Base-by-base conservation (phyloP, 2,113 vertebrate genomes). In the Microcebus lehilahytsara region DNA sequence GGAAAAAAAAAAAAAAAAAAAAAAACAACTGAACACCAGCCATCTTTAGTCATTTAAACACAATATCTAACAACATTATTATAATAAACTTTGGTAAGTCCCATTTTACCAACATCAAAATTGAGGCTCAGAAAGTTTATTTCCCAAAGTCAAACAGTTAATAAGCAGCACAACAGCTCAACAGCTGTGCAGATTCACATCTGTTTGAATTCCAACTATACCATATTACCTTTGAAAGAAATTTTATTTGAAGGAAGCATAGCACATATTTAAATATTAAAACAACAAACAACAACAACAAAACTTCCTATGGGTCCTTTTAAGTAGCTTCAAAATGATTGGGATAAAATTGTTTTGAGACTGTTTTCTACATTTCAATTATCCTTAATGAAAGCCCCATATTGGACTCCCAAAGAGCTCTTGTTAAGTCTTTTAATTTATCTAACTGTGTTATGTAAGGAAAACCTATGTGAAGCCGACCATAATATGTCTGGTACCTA, bases 311-410 rank as follows among this genome's bases (percentile, higher is more conserved):
- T 1, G 5, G 37, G 16, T 88, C 5, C 30, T 32, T 80, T 6
- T 53, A 11, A 84, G 8, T 75, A 88, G 23, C 8, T 92, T 85
- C 32, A 86, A 90, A 92, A 90, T 84, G 49, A 74, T 86, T 90
- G 92, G 37, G 77, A 30, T 79, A 83, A 74, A 80, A 71, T 85
- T 49, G 7, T 71, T 95, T 79, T 95, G 74, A 95, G 9, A 90
- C 69, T 3, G 89, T 91, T 84, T 22, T 34, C 58, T 90, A 12
- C 6, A 42, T 14, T 71, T 40, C 32, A 92, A 20, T 80, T 90
- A 62, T 86, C 46, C 10, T 92, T 90, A 87, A 72, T 42, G 22
- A 87, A 86, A 92, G 20, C 4, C 16, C 34, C 2, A 51, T 13
- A 84, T 20, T 83, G 10, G 34, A 79, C 58, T 53, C 37, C 13